Evolutionary conservation across 30 jellyfish, hydroid and myxozoan genomes (phyloP), one percentile per base, ranked within the genome.

Genomic region (Aurelia sp.): DNA sequence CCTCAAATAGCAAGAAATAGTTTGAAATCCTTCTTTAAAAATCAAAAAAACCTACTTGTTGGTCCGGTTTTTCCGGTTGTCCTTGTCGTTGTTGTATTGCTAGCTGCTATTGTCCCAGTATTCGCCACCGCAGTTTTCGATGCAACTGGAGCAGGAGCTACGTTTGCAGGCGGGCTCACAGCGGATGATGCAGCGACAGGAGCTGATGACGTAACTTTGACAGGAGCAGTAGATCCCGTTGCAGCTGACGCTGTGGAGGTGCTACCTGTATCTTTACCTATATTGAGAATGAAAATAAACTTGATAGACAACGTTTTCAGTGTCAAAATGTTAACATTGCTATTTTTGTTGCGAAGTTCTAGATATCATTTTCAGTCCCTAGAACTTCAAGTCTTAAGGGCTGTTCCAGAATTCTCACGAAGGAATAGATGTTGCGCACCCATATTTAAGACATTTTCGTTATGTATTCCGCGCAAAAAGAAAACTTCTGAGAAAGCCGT

Each of bases 81-180:
- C 52, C 62, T 67, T 44, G 74, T 57, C 21, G 81, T 27, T 63
- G 96, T 75, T 35, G 74, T 70, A 44, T 87, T 87, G 96, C 96
- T 87, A 87, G 91, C 60, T 87, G 96, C 96, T 87, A 52, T 70
- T 88, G 97, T 88, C 70, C 88, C 97, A 48, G 88, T 9, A 35
- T 63, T 41, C 33, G 69, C 69, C 70, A 51, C 66, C 85, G 65
- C 69, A 22, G 50, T 69, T 5, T 33, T 69, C 21, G 51, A 9
- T 35, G 80, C 51, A 13, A 70, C 50, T 13, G 85, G 27, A 57
- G 74, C 72, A 12, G 85, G 41, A 47, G 72, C 55, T 48, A 27
- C 50, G 41, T 41, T 57, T 11, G 72, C 16, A 10, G 85, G 20
- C 8, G 44, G 17, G 19, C 85, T 30, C 18, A 52, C 51, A 18